A percentile compares a stretch with the other conserved stretches of the same genome.
phyloP scores from a whole-genome alignment of 1,140 invertebrate species.

The Leptoteleia sp. region DNA sequence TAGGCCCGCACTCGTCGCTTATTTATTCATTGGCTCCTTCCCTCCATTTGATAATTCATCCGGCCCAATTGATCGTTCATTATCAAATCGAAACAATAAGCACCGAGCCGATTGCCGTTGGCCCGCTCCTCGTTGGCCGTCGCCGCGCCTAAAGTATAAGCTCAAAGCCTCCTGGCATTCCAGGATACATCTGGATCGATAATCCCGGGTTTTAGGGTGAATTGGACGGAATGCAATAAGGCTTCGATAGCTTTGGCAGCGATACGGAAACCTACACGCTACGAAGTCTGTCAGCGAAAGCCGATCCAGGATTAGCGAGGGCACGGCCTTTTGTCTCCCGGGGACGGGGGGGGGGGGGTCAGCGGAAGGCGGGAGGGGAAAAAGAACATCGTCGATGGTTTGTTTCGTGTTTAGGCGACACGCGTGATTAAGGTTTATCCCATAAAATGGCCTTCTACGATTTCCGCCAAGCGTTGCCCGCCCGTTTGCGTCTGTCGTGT shows the following conservation, averaged over 20 bases:
- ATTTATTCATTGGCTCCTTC: conserved; percentile 19
- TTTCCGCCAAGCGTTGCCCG: conserved; percentile 28
- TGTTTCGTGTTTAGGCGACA: conserved; percentile 65
- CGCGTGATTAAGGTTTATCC: conserved; percentile 60
- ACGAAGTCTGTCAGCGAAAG: conserved; percentile 61
- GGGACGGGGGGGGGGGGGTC: too few species aligned
- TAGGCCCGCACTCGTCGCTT: too few species aligned
- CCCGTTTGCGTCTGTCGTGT: background rate
- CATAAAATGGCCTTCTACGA: conserved; percentile 41
- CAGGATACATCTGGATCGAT: conserved; percentile 56
- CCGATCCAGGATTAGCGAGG: conserved; percentile 65
- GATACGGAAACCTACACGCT: conserved; percentile 67
- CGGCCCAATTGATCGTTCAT: background rate
- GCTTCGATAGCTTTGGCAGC: conserved; percentile 63
- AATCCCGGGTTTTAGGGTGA: conserved; percentile 64
- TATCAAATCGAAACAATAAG: too few species aligned
- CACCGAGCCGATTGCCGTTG: conserved; percentile 1
- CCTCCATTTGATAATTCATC: conserved; percentile 8
- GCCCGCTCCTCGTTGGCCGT: conserved; percentile 2
- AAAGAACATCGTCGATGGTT: conserved; percentile 56
- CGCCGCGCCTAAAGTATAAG: conserved; percentile 9
- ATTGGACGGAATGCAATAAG: conserved; percentile 68
- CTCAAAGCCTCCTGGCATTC: conserved; percentile 46
- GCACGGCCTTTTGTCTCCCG: conserved; percentile 53
- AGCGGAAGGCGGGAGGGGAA: background rate